Conservation (phyloP, 1,140 invertebrate genomes). For the Trachymyrmex cornetzi region DNA sequence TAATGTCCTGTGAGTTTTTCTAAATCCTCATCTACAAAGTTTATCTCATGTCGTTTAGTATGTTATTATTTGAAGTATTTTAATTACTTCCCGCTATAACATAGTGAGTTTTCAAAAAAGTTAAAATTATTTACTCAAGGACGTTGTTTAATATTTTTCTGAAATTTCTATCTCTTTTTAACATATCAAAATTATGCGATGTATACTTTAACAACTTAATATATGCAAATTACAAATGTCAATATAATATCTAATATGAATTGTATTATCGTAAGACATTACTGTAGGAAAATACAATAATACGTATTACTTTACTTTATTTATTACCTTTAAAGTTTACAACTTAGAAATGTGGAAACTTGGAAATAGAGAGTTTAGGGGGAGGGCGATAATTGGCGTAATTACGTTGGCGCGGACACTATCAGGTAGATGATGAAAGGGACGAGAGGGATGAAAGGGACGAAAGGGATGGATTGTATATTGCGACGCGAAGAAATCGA, state of each 20-base stretch:
- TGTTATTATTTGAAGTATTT: conserved; percentile 37
- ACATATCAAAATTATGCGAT: neutral
- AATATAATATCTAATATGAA: neutral
- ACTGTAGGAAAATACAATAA: neutral
- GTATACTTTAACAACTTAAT: conserved; percentile 7
- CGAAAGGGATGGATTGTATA: conserved; percentile 70
- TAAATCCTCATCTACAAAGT: conserved; percentile 8
- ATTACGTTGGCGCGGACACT: conserved; percentile 62
- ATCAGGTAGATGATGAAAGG: conserved; percentile 63
- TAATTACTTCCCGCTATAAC: conserved; percentile 24
- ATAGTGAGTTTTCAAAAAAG: neutral
- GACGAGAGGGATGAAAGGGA: conserved; percentile 64
- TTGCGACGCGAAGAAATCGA: conserved; percentile 73
- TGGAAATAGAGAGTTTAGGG: conserved; percentile 37
- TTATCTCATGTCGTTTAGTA: conserved; percentile 1
- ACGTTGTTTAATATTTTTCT: conserved; percentile 18
- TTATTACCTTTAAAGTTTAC: conserved; percentile 48
- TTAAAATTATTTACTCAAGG: neutral
- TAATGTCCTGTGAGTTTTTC: conserved; percentile 1
- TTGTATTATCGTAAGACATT: neutral
- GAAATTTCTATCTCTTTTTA: neutral
- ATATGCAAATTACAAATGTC: conserved; percentile 13
- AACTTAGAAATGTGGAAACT: conserved; percentile 54
- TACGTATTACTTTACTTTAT: conserved; percentile 3
- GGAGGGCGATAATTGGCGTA: conserved; percentile 51